Percentiles rank a stretch among this genome's conserved stretches.
phyloP scores from a whole-genome alignment of 2,888 invertebrate genomes.

The Nomada ferruginata region DNA sequence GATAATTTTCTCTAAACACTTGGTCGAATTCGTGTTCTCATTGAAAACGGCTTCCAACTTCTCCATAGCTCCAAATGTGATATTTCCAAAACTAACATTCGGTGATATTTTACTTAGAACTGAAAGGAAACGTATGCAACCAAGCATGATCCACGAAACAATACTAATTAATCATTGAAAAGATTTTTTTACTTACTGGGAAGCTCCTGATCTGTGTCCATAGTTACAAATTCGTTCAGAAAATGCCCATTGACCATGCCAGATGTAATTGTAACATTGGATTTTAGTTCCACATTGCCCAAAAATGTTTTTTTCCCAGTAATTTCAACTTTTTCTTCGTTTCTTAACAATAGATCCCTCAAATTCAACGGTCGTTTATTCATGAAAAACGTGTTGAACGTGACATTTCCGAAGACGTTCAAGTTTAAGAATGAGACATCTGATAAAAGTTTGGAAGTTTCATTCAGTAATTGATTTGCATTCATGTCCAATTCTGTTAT shows the following conservation, averaged over 20 bases:
- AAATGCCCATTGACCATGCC: conserved; percentile 84
- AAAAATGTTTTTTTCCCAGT: conserved; percentile 85
- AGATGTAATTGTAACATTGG: conserved; percentile 79
- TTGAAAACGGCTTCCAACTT: conserved; percentile 60
- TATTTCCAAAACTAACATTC: conserved; percentile 67
- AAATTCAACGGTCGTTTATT: conserved; percentile 82
- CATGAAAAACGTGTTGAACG: conserved; percentile 84
- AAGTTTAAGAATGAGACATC: conserved; percentile 84
- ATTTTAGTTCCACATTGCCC: conserved; percentile 76
- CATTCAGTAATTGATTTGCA: conserved; percentile 76
- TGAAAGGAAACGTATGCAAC: conserved; percentile 49
- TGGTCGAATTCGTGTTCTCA: conserved; percentile 16
- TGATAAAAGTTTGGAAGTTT: conserved; percentile 82
- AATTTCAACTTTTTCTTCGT: conserved; percentile 81
- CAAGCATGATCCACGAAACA: neutral
- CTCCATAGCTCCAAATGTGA: conserved; percentile 60
- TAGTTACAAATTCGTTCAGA: conserved; percentile 84
- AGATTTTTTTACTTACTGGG: conserved; percentile 65
- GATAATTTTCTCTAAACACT: conserved; percentile 66
- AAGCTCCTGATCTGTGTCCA: conserved; percentile 85
- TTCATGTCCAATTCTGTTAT: conserved; percentile 82
- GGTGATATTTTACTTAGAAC: conserved; percentile 73
- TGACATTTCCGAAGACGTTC: conserved; percentile 85
- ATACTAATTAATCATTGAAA: conserved; percentile 6
- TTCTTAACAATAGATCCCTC: conserved; percentile 84